Evolutionary conservation across 2,797 vertebrate species (phyloP).

Genomic region (Champsocephalus gunnari): DNA sequence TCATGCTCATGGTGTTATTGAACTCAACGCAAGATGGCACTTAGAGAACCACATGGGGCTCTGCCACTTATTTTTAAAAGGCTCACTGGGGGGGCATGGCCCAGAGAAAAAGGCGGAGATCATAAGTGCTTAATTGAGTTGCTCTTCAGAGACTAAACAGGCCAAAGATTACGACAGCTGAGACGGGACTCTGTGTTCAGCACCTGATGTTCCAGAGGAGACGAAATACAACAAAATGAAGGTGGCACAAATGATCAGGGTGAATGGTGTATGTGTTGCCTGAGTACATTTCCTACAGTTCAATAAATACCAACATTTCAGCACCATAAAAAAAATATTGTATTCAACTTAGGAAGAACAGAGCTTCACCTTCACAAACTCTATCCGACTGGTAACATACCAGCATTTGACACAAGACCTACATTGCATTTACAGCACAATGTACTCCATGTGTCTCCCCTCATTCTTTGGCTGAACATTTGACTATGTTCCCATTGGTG

Average conservation of each 20-base stretch:
- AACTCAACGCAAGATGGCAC: constrained; percentile 40
- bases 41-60: constrained; percentile 45
- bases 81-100: background rate
- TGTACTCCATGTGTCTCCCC: background rate
- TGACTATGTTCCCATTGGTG: background rate
- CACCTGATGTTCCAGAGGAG: background rate
- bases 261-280: background rate
- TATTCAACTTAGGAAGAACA: background rate
- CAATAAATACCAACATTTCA: background rate
- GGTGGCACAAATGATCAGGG: background rate
- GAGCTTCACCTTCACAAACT: background rate
- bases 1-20: constrained; percentile 47
- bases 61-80: constrained; percentile 40
- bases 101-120: constrained; percentile 11
- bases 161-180: constrained; percentile 22
- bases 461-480: constrained; percentile 2
- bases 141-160: constrained; percentile 28
- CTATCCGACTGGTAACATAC: background rate
- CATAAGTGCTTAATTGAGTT: constrained; percentile 49
- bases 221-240: background rate
- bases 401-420: background rate
- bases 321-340: too few species aligned
- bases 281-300: background rate
- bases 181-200: constrained; percentile 16
- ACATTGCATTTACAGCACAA: background rate